Percentiles rank a stretch among this genome's conserved stretches.
These are phyloP conservation scores for Lasioglossum zephyrum DNA, from an alignment of 2,888 invertebrate genomes.

Conservation along the genomic window DNA sequence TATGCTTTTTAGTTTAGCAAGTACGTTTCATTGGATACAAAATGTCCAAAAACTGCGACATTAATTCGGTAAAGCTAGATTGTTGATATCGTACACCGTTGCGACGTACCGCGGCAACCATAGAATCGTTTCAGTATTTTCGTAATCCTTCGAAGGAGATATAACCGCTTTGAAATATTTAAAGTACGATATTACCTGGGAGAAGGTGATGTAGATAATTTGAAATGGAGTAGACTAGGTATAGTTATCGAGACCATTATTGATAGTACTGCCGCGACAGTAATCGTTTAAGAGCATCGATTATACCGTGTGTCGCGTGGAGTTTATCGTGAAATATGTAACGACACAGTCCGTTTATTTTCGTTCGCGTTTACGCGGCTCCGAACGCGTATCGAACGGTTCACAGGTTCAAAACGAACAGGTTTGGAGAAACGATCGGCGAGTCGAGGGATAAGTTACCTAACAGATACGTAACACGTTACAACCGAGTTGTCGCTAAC, in stretches of 20 bases:
- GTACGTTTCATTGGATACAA: too few species aligned
- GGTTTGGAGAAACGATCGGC: conserved; percentile 46
- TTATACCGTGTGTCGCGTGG: not conserved
- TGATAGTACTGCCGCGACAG: not conserved
- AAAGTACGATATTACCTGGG: not conserved
- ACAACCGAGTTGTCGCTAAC: conserved; percentile 50
- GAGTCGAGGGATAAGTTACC: conserved; percentile 56
- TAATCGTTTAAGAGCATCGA: not conserved
- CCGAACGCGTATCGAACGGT: not conserved
- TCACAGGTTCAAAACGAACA: conserved; percentile 18
- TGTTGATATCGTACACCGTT: too few species aligned
- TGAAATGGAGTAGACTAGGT: not conserved
- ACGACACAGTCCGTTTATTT: not conserved
- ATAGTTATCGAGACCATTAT: not conserved
- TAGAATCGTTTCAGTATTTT: not conserved
- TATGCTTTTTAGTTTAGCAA: too few species aligned
- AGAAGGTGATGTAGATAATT: not conserved
- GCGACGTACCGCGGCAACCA: not conserved
- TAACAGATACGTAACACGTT: conserved; percentile 65
- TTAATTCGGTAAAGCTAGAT: not conserved
- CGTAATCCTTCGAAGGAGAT: not conserved
- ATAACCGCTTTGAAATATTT: not conserved
- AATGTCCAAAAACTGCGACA: not conserved
- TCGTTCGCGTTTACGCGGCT: not conserved
- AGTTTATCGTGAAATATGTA: not conserved